Conservation (phyloP, 1,140 invertebrate genomes). For the Aphidius gifuensis region DNA sequence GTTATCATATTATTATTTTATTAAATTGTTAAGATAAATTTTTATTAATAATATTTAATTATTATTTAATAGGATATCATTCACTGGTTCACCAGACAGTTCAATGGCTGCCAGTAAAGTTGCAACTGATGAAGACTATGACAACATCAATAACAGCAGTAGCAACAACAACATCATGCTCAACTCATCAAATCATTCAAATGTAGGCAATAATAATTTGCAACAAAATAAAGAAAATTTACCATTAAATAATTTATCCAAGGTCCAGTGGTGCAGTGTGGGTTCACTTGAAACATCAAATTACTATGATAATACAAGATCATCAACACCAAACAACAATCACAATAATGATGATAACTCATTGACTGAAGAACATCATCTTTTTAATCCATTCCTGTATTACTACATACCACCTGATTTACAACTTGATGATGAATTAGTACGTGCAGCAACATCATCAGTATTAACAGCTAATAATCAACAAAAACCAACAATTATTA, state of each 20-base stretch:
- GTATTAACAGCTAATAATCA: background rate
- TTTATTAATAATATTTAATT: constrained; percentile 14
- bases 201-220: too few species aligned
- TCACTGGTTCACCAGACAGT: constrained; percentile 18
- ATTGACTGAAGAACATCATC: constrained; percentile 33
- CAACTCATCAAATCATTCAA: background rate
- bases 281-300: constrained; percentile 3
- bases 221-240: constrained; percentile 16
- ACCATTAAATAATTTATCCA: constrained; percentile 12
- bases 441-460: constrained; percentile 32
- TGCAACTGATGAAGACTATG: constrained; percentile 12
- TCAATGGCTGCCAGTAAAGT: constrained; percentile 15
- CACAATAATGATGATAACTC: background rate
- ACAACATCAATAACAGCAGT: constrained; percentile 12
- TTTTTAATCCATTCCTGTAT: constrained; percentile 56
- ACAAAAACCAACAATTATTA: constrained; percentile 4
- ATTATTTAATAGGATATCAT: constrained; percentile 20
- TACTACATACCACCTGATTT: constrained; percentile 55
- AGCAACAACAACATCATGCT: background rate
- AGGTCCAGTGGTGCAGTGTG: constrained; percentile 7
- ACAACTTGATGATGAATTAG: constrained; percentile 50
- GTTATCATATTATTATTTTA: constrained; percentile 25
- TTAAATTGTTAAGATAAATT: constrained; percentile 23
- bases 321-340: background rate
- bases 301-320: too few species aligned